Conservation (phyloP, 1,140 invertebrate genomes). For the Brachionus sp. region DNA sequence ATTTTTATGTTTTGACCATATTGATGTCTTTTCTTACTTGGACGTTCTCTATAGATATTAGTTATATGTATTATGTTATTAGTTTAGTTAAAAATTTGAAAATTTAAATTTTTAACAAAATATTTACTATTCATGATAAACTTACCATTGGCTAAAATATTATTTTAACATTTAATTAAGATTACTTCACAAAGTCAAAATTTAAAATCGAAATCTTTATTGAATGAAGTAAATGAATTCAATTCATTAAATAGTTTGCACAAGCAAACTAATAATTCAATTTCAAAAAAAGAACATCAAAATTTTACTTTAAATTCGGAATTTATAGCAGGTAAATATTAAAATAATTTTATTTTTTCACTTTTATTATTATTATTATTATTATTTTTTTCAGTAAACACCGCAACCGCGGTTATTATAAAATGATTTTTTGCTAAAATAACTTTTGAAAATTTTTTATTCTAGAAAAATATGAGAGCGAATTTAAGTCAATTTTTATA, state of each 20-base stretch:
- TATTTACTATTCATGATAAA: no score
- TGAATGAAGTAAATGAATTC: background rate
- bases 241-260: background rate
- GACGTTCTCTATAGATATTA: no score
- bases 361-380: no score
- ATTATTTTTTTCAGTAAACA: no score
- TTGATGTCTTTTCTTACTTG: no score
- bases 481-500: conserved; percentile 33
- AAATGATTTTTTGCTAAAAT: no score
- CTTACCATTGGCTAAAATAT: background rate
- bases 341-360: background rate
- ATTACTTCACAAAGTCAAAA: background rate
- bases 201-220: background rate
- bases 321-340: background rate
- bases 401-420: no score
- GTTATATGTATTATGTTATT: no score
- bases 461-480: conserved; percentile 24
- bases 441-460: no score
- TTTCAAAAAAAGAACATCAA: background rate
- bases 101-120: background rate
- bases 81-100: no score
- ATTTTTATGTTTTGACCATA: no score
- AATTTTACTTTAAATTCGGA: background rate
- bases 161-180: background rate
- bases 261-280: background rate